Evolutionary conservation across 2,888 invertebrate genomes (phyloP), one percentile per base, ranked within the genome.

Genomic region (Macroteleia sp.): DNA sequence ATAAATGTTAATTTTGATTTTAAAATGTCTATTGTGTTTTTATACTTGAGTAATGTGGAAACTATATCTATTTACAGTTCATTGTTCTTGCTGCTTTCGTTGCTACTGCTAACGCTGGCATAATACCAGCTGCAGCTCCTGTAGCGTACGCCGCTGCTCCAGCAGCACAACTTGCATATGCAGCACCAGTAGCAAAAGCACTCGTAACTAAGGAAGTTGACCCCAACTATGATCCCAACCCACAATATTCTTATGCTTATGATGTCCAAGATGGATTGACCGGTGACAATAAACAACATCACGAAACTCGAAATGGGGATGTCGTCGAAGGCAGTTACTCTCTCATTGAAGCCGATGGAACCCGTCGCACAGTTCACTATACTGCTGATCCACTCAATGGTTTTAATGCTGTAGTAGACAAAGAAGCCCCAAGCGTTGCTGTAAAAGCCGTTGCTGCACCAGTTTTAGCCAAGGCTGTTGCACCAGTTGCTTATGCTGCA

Each of bases 141-240:
- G n/a, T 42, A 1, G 20, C 42, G n/a, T 61, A 48, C 12, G 17
- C n/a, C n/a, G n/a, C 48, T 4, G 62, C 48, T 6, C 73, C 50
- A 28, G 48, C 54, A 9, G 67, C 57, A 1, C 28, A 30, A 0
- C 6, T 73, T 34, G 95, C 95, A 85, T 73, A 77, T 25, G 94
- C 95, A 83, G 78, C 83, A 0, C 83, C 81, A 34, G 48, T 79
- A 4, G 80, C 79, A 0, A 79, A 82, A 14, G 82, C 80, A 4
- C 81, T 81, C n/a, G 80, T 82, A 17, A 77, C 84, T 34, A 83
- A 83, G 50, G 76, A 81, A 8, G 66, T 86, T 56, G 84, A 83
- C 54, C 79, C 78, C 34, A 81, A 79, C 44, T 85, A 77, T 67
- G 84, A 79, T 67, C 85, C 83, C 0, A 80, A 85, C 16, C 83